Base-by-base conservation (phyloP, 92 coral and sea anemone species). In the Scolanthus callimorphus region DNA sequence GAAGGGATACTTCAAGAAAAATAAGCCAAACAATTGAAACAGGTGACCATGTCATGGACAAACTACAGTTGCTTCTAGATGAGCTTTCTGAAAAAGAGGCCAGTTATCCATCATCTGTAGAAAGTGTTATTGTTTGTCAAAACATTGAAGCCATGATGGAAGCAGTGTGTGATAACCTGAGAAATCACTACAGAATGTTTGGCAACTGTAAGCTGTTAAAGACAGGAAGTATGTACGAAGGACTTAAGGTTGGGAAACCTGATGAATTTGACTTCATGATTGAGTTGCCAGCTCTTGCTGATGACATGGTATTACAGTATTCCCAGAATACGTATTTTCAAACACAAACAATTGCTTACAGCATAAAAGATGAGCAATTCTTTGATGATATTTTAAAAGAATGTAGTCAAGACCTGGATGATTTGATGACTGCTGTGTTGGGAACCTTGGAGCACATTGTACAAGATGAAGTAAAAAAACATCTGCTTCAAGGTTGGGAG, bases 221-320 rank as follows among this genome's bases (percentile, higher is more conserved):
- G 51, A 34, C 62, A 67, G 83, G 78, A 11, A 77, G 78, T 29
- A 54, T 46, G 27, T 70, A 68, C 47, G 84, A 77, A n/a, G 31
- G 29, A 15, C 70, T 76, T 29, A 77, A 77, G 48, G 65, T 69
- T 34, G 62, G 65, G 2, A 49, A 43, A 57, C 71, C 78, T 3
- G 70, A 77, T 52, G 84, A 69, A 48, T 69, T 62, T 57, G 78
- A 77, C 51, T 52, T 62, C 28, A 70, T 77, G 84, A 60, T 77
- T 25, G 54, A 54, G 20, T 26, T 67, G 17, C 56, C 64, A 26
- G 21, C 37, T 22, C 48, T 29, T 39, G 65, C 63, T 10, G 27
- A 59, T 3, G 17, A 66, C 8, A 57, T 62, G n/a, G 17, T 66
- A 25, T 39, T 26, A 0, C 54, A 52, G 39, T 59, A 55, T 15